Percentiles rank a stretch among this genome's conserved stretches.
Evolutionary conservation across 2,797 vertebrate species (phyloP).

Genomic region (Danionella dracula): DNA sequence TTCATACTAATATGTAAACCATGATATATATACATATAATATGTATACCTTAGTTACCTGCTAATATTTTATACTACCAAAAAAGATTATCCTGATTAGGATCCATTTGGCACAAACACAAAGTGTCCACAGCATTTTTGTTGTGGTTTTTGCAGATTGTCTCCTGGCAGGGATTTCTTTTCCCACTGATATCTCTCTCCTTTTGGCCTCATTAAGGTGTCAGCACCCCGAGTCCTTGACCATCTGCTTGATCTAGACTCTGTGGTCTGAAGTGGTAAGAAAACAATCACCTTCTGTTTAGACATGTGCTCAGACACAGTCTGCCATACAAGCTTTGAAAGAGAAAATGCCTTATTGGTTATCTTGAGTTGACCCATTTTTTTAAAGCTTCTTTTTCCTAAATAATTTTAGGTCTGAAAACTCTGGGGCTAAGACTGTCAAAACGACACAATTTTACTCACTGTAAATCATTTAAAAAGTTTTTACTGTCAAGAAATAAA

Average conservation of each 20-base stretch:
- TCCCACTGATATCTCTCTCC: conserved; percentile 3
- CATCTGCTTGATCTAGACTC: conserved; percentile 25
- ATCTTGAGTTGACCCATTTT: no score
- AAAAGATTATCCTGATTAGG: no score
- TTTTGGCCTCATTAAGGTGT: conserved; percentile 28
- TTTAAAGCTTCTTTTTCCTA: no score
- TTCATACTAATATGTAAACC: no score
- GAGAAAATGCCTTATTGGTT: neutral
- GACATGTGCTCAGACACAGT: neutral
- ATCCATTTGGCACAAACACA: neutral
- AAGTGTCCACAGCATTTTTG: neutral
- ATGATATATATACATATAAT: no score
- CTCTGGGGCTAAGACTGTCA: no score
- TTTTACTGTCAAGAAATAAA: no score
- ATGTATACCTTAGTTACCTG: no score
- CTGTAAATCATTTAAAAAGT: no score
- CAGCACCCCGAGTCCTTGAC: conserved; percentile 18
- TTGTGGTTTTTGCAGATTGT: conserved; percentile 29
- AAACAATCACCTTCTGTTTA: conserved; percentile 18
- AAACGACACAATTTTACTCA: no score
- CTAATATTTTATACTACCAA: no score
- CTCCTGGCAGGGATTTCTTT: conserved; percentile 10
- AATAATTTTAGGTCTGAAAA: no score
- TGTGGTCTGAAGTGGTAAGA: neutral
- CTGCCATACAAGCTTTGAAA: neutral